Evolutionary conservation across 2,888 invertebrate species (phyloP), one percentile per base, ranked within the genome.

Genomic region (Prenolepis imparis): DNA sequence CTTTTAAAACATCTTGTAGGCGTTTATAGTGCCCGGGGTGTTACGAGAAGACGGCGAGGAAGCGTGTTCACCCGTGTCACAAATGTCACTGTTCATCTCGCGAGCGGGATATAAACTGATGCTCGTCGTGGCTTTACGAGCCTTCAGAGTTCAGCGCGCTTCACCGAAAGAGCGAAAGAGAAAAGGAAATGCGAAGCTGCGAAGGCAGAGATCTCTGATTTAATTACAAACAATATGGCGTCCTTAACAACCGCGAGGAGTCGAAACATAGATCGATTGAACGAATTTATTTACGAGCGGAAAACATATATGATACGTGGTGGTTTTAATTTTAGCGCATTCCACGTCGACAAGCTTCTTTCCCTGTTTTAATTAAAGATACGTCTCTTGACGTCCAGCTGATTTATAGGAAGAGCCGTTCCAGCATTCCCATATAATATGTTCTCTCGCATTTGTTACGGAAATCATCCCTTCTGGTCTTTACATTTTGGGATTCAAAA

Each of bases 11-110:
- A 68, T 68, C 61, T 80, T 61, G 75, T 80, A 70, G 75, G 61
- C 48, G 59, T 63, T 73, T 67, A 77, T 77, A 41, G n/a, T 44
- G 48, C 28, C 18, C 28, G 28, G 39, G 28, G 39, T 15, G 67
- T 77, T 68, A 75, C 75, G 68, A 41, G 55, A 70, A 80, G 41
- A 44, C 39, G 73, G 68, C 72, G 66, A 28, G 28, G 28, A 28
- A 28, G 28, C 28, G 21, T 66, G 77, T 72, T 72, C 77, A 64
- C 52, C 72, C 74, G 83, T 80, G 85, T 83, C 85, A 83, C 85
- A 83, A 85, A 83, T 85, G 74, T 83, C 74, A 85, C 77, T 74
- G 85, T 83, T 74, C 74, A 80, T 85, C 80, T 85, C 83, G 83
- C 74, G 52, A 48, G 44, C 66, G 55, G 63, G 74, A 74, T 85